These are phyloP conservation scores for Chamaetylas fuelleborni DNA, from an alignment of 2,113 vertebrate genomes.

Conservation along the genomic window DNA sequence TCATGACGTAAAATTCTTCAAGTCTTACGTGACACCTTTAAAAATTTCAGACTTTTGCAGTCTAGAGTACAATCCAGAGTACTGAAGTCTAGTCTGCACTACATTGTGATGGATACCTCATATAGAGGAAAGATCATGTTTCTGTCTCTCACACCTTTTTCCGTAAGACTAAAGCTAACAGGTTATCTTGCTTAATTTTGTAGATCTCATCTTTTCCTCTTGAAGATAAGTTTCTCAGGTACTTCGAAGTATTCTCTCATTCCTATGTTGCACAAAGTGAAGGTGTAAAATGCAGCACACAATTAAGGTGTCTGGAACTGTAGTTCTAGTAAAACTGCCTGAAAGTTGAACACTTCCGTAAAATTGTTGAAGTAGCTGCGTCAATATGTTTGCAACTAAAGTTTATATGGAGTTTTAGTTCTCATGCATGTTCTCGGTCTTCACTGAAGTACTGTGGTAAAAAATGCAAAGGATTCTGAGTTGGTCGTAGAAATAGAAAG, in stretches of 20 bases:
- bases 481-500: neutral
- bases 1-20: neutral
- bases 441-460: neutral
- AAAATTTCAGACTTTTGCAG: neutral
- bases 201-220: neutral
- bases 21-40: neutral
- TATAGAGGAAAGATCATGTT: fast-evolving
- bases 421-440: fast-evolving
- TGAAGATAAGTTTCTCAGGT: neutral
- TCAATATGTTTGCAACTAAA: neutral
- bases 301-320: neutral
- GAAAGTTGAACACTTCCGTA: neutral
- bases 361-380: neutral
- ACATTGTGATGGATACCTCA: neutral
- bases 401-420: neutral
- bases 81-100: neutral
- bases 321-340: neutral
- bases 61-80: neutral
- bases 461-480: neutral
- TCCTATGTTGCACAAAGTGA: neutral
- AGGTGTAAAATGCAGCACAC: neutral
- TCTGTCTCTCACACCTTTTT: neutral
- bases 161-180: neutral
- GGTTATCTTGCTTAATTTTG: neutral
- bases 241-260: neutral